Evolutionary conservation across 2,113 vertebrate genomes (phyloP).

Genomic region (Thamnophis sirtalis): DNA sequence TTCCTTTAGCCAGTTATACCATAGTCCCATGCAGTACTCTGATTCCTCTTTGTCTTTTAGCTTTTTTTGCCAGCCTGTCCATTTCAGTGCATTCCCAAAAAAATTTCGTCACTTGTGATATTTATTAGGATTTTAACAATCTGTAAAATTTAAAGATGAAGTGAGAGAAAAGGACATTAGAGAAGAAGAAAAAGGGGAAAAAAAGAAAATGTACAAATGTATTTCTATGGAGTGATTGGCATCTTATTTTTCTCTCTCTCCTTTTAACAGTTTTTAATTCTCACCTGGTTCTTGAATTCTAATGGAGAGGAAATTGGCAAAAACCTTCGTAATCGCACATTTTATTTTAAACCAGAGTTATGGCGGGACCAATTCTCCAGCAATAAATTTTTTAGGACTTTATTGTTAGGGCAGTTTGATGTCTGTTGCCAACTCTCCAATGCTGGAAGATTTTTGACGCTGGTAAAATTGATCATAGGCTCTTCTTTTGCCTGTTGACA

Average conservation of each 20-base stretch:
- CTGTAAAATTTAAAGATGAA: background rate
- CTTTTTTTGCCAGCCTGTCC: too few relatives aligned
- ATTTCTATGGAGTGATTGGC: background rate
- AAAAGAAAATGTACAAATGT: background rate
- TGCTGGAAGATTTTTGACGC: background rate
- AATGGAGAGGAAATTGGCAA: background rate
- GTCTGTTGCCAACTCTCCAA: background rate
- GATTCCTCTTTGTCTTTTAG: too few relatives aligned
- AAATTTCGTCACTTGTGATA: too few relatives aligned
- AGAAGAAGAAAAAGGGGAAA: background rate
- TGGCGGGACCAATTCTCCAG: background rate
- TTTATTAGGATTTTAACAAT: too few relatives aligned
- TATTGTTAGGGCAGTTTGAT: background rate
- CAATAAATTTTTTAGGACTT: background rate
- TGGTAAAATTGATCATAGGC: background rate
- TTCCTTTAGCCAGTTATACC: too few relatives aligned
- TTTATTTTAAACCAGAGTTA: background rate
- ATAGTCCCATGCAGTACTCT: too few relatives aligned
- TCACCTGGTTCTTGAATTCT: background rate
- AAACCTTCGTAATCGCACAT: background rate
- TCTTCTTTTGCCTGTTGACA: background rate
- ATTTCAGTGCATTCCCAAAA: too few relatives aligned
- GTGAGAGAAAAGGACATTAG: background rate
- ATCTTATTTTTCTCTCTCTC: background rate
- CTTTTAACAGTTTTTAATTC: background rate